Evolutionary conservation across 2,888 invertebrate genomes (phyloP), one percentile per base, ranked within the genome.

Genomic region (Tiphia femorata): DNA sequence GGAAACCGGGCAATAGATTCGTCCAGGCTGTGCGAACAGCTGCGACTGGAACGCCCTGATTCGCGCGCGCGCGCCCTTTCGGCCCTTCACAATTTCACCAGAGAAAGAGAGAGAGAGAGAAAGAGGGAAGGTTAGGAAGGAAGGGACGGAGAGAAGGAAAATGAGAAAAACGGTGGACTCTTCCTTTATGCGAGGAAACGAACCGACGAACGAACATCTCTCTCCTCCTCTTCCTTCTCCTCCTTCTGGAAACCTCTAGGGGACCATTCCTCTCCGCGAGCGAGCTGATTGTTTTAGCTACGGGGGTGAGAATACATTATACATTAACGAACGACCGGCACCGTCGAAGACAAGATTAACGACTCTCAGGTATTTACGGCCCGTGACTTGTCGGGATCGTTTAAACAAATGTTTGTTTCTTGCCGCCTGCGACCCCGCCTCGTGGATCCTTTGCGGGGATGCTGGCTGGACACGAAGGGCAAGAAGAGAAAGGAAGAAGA

Each of bases 381-480:
- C n/a, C 71, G 62, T 70, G 77, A 77, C 75, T 75, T 70, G 77
- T 68, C 72, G 71, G 70, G 64, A 64, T 71, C 73, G 69, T 76
- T 78, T 78, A 73, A 78, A 78, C 77, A 75, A 78, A 77, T 75
- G 76, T 78, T 78, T 77, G 77, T 77, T 70, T 70, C 62, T 58
- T 48, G 52, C 43, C 19, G 46, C 41, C 27, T 42, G 14, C 42
- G 49, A 53, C 62, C 53, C 60, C 51, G 60, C 67, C 70, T 64
- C 52, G 58, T 50, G 56, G 48, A 25, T 27, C 42, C 10, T 16
- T n/a, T n/a, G n/a, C n/a, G n/a, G n/a, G n/a, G n/a, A n/a, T n/a
- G n/a, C n/a, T n/a, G n/a, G n/a, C n/a, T n/a, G n/a, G n/a, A n/a
- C n/a, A n/a, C n/a, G n/a, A 4, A 17, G 16, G 16, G 2, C 12